A percentile compares a stretch with the other conserved stretches of the same genome.
Conservation (phyloP, 2,797 vertebrate species). For the Remorina albescens region DNA sequence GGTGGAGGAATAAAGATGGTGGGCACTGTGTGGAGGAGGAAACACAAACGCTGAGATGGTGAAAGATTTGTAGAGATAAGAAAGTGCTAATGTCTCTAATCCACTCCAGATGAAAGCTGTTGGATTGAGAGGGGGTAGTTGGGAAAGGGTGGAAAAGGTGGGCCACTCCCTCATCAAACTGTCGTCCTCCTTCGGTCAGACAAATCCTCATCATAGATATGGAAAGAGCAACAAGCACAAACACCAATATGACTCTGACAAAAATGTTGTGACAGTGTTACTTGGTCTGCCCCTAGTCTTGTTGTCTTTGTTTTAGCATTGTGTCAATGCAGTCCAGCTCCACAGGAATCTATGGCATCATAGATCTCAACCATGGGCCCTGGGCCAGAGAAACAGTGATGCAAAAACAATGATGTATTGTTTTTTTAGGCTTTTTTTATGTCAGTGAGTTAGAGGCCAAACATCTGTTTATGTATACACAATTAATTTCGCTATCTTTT, state of each 20-base stretch:
- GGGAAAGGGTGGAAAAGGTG: constrained; percentile 38
- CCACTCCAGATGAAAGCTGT: constrained; percentile 66
- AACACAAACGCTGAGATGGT: constrained; percentile 34
- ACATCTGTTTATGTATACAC: no score
- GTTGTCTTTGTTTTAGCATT: constrained; percentile 17
- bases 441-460: background rate
- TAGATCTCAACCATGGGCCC: background rate
- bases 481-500: no score
- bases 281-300: no score
- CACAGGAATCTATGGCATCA: background rate
- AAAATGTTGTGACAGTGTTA: constrained; percentile 8
- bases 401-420: background rate
- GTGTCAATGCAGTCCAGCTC: constrained; percentile 4
- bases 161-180: constrained; percentile 56
- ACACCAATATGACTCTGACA: background rate
- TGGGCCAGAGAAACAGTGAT: background rate
- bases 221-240: constrained; percentile 14
- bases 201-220: constrained; percentile 30
- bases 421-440: background rate
- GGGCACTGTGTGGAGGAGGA: constrained; percentile 32
- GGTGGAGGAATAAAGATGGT: constrained; percentile 26
- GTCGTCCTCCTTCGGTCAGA: constrained; percentile 31
- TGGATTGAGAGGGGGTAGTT: constrained; percentile 16
- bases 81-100: constrained; percentile 72
- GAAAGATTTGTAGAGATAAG: constrained; percentile 71